Evolutionary conservation across 2,113 vertebrate genomes (phyloP), one percentile per base, ranked within the genome.

Genomic region (Pheucticus melanocephalus): DNA sequence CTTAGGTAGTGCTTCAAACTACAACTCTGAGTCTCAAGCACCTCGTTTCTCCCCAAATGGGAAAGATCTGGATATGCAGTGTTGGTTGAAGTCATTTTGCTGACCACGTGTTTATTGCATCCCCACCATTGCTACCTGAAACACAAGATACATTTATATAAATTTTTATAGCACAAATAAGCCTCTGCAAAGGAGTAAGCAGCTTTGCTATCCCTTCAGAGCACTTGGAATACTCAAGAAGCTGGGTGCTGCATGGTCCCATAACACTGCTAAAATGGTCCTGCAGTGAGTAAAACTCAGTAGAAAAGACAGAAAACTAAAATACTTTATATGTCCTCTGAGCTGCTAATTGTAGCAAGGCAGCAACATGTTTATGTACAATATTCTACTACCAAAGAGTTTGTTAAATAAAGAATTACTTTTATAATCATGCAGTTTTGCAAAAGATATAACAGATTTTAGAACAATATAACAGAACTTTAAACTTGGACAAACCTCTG

Each of bases 1-100:
- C 40, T 45, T 40, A 37, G 30, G 5, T n/a, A 56, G 13, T 10
- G 20, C 24, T 39, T 24, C 0, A 0, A 64, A 81, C 28, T 47
- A 53, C n/a, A 53, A 25, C 28, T 33, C 12, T 10, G 28, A 31
- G 21, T 45, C 37, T 48, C 53, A 70, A 60, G 68, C 27, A 65
- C 10, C 28, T 60, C 1, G 0, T 33, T 60, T 86, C 19, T 86
- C 23, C 31, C 18, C 40, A 77, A 13, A 72, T 57, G 11, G 21
- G 33, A 81, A 82, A 40, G n/a, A 88, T 23, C 28, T 79, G 31
- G 27, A 71, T 51, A 73, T 4, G 6, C 13, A 31, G 10, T 21
- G 10, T 39, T 53, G n/a, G 35, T 61, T 76, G 37, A 80, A 54
- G 15, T 57, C 0, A 15, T 56, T 82, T 92, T 69, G 24, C 44